Percentiles rank a stretch among this genome's conserved stretches.
These are phyloP conservation scores for Thera obeliscata DNA, from an alignment of 2,888 invertebrate species.

Conservation along the genomic window DNA sequence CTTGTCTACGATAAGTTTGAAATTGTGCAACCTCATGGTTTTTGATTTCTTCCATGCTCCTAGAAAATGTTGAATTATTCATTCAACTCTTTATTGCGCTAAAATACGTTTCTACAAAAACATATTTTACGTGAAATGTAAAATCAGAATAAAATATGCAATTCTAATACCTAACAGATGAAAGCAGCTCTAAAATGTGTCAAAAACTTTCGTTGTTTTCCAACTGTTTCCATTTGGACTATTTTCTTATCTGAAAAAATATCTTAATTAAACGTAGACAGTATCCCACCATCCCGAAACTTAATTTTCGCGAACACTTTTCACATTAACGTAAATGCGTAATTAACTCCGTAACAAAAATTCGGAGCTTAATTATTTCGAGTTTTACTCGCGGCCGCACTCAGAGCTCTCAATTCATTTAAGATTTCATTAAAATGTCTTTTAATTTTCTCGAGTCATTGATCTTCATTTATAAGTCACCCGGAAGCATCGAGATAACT, in stretches of 20 bases:
- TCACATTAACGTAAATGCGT: conserved; percentile 45
- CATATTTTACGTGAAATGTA: too few relatives aligned
- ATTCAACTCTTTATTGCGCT: too few relatives aligned
- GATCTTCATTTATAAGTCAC: too few relatives aligned
- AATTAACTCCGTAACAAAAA: conserved; percentile 44
- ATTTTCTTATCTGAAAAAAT: conserved; percentile 38
- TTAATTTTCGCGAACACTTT: conserved; percentile 43
- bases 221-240: conserved; percentile 8
- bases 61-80: too few relatives aligned
- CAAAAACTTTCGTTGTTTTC: neutral
- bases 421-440: neutral
- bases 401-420: neutral
- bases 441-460: neutral
- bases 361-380: conserved; percentile 38
- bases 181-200: too few relatives aligned
- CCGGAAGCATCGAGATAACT: too few relatives aligned
- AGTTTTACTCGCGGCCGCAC: conserved; percentile 26
- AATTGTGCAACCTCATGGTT: too few relatives aligned
- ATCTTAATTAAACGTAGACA: conserved; percentile 44
- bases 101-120: too few relatives aligned
- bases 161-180: too few relatives aligned
- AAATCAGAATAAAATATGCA: too few relatives aligned
- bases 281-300: conserved; percentile 36
- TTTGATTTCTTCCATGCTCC: too few relatives aligned
- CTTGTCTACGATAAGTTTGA: too few relatives aligned